These are phyloP conservation scores for Leuctra nigra DNA, from an alignment of 2,888 invertebrate genomes.

Conservation along the genomic window DNA sequence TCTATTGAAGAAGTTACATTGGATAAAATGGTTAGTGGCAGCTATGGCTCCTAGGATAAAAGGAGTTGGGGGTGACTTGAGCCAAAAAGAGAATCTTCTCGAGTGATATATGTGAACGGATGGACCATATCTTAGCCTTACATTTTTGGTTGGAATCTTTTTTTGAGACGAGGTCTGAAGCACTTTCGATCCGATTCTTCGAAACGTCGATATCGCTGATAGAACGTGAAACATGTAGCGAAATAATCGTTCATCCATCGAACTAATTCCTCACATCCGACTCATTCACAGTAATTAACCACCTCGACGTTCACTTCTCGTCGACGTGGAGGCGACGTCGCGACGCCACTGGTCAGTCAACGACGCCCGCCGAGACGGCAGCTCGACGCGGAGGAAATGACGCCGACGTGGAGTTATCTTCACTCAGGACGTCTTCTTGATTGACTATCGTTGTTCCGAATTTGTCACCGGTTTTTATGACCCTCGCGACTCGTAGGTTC, in stretches of 20 bases:
- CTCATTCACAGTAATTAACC: neutral
- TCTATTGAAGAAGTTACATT: conserved; percentile 28
- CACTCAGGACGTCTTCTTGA: conserved; percentile 9
- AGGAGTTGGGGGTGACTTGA: conserved; percentile 14
- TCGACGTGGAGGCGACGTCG: neutral
- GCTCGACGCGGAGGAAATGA: neutral
- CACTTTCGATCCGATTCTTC: neutral
- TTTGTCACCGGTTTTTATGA: neutral
- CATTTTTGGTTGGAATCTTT: conserved; percentile 22
- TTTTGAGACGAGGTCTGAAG: conserved; percentile 13
- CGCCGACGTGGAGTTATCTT: neutral
- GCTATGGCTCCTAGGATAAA: conserved; percentile 21
- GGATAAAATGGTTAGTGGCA: conserved; percentile 28
- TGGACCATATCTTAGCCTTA: conserved; percentile 26
- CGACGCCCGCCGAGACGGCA: neutral
- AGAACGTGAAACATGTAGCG: neutral
- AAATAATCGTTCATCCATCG: neutral
- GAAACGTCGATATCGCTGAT: conserved; percentile 3
- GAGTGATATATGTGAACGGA: conserved; percentile 25
- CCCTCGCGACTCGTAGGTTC: neutral
- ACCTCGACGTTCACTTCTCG: neutral
- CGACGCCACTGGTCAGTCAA: too few relatives aligned
- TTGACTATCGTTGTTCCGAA: conserved; percentile 9
- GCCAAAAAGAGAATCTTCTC: conserved; percentile 15
- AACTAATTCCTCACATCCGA: neutral